Evolutionary conservation across 1,140 invertebrate genomes (phyloP).

Genomic region (Hylyphantes graminicola): DNA sequence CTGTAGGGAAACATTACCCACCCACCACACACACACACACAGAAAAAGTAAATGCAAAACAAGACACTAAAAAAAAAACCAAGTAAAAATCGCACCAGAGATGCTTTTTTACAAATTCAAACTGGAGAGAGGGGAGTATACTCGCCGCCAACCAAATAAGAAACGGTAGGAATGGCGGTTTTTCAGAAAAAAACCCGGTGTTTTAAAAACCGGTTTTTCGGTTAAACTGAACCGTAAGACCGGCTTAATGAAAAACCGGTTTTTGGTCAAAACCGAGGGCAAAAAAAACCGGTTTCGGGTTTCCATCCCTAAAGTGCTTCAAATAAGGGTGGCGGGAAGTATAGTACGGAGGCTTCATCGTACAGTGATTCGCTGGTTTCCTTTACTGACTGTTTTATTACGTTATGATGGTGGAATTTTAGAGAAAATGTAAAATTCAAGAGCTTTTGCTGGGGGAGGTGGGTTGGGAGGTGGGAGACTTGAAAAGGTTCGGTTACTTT

Average conservation of each 20-base stretch:
- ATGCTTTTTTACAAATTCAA: constrained; percentile 10
- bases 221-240: no score
- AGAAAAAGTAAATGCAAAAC: constrained; percentile 42
- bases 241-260: no score
- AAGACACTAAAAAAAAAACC: constrained; percentile 10
- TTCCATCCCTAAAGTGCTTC: no score
- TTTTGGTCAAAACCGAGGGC: no score
- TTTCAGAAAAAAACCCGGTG: no score
- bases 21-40: not conserved
- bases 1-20: constrained; percentile 40
- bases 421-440: constrained; percentile 60
- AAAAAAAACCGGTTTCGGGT: no score
- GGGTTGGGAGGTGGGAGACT: no score
- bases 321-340: no score
- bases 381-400: constrained; percentile 59
- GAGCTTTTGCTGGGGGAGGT: not conserved
- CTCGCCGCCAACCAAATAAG: no score
- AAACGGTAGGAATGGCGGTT: no score
- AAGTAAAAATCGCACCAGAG: constrained; percentile 9
- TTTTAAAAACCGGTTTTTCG: no score
- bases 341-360: constrained; percentile 45
- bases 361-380: constrained; percentile 55
- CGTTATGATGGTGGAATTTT: constrained; percentile 57
- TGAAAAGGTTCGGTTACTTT: no score
- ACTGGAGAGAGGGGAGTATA: constrained; percentile 9